phyloP scores from a whole-genome alignment of 2,888 invertebrate genomes.

The Terebella lapidaria region DNA sequence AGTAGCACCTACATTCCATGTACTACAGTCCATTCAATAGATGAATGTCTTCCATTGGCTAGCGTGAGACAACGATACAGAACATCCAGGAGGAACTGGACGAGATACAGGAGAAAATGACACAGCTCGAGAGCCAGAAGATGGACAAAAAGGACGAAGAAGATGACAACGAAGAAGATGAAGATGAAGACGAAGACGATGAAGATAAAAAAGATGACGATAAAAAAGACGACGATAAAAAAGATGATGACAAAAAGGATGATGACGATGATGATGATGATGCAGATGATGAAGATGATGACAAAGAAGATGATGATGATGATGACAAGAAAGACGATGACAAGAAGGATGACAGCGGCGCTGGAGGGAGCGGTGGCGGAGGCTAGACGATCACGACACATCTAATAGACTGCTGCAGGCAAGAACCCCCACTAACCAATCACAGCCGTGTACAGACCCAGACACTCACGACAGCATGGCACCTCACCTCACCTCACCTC shows the following conservation, averaged over 20 bases:
- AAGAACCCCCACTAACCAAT: neutral
- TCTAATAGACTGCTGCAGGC: too few species aligned
- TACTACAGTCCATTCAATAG: neutral
- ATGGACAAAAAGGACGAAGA: conserved; percentile 10
- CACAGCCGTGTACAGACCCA: neutral
- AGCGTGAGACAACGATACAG: neutral
- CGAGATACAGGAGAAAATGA: neutral
- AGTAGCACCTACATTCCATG: neutral
- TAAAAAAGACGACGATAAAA: conserved; percentile 5
- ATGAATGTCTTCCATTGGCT: neutral
- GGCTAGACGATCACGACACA: too few species aligned
- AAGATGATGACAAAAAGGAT: conserved; percentile 2
- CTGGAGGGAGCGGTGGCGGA: too few species aligned
- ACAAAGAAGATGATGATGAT: neutral
- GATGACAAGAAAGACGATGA: neutral
- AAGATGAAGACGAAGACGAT: conserved; percentile 5
- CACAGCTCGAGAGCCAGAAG: neutral
- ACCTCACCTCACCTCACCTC: neutral
- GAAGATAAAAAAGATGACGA: conserved; percentile 9
- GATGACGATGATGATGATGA: conserved; percentile 4
- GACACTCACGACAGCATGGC: neutral
- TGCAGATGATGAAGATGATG: conserved; percentile 1
- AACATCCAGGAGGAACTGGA: conserved; percentile 3
- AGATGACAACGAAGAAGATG: conserved; percentile 4
- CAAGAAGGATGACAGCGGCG: neutral